Conservation (phyloP, 1,140 invertebrate genomes). For the Elysia chlorotica region DNA sequence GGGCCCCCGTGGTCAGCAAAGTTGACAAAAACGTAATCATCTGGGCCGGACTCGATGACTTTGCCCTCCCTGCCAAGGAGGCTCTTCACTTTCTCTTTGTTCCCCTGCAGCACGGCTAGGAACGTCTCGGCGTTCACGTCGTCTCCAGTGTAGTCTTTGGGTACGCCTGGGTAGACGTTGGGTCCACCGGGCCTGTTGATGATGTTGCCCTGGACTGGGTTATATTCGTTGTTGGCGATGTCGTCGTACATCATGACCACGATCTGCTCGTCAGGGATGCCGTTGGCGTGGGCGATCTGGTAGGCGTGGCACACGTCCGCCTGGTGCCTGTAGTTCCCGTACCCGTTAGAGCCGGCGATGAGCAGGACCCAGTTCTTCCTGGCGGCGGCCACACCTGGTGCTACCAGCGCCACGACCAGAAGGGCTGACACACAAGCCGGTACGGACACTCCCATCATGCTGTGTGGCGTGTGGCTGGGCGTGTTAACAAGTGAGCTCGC, state of each 20-base stretch:
- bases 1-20: constrained; percentile 73
- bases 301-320: not conserved
- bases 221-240: not conserved
- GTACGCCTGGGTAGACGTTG: not conserved
- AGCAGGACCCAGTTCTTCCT: not conserved
- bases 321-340: not conserved
- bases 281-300: not conserved
- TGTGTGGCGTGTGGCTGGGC: no score
- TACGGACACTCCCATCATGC: no score
- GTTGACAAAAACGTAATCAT: constrained; percentile 71
- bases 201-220: not conserved
- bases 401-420: no score
- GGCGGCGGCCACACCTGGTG: no score
- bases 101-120: not conserved
- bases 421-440: no score
- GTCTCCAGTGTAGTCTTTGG: not conserved
- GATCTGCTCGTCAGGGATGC: not conserved
- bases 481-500: no score
- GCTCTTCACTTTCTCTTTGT: constrained; percentile 50
- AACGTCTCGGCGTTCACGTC: not conserved
- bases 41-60: constrained; percentile 67
- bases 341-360: not conserved
- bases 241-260: not conserved
- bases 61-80: constrained; percentile 63
- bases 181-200: not conserved